Evolutionary conservation across 2,888 invertebrate genomes (phyloP), one percentile per base, ranked within the genome.

Genomic region (Xestia rhomboidea): DNA sequence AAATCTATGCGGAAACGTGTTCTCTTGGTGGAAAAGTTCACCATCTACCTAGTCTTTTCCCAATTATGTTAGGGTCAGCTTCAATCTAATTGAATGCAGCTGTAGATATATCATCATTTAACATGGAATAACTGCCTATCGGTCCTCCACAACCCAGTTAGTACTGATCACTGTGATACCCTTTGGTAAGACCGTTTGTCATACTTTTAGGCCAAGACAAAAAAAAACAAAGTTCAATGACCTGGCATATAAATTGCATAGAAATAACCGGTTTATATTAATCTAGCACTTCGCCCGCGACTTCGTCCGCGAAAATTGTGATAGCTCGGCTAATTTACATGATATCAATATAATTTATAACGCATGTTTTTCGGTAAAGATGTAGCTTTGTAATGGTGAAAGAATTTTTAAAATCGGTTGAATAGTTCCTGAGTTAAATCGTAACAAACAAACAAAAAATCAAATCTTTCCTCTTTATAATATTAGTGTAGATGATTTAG

Each of bases 161-260:
- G 24, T 24, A 24, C 24, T 24, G 51, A 0, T 6, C 1, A 46
- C 5, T 46, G 18, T 18, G 46, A 18, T 18, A 46, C 46, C 46
- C 4, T 18, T 46, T 46, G 10, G 10, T 51, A 51, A 49, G 24
- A 51, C 24, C 24, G 51, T 8, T 51, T 51, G 8, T 51, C 51
- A 24, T 8, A 24, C 24, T 51, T 51, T 51, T 6, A 5, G 54
- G n/a, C 11, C n/a, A 54, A 54, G n/a, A n/a, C 4, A 68, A n/a
- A 27, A 30, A 41, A 66, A 30, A 3, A 18, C n/a, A 64, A 15
- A 63, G 70, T 24, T 63, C 70, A 44, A 63, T 30, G 63, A 70
- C 2, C 41, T 44, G 15, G 41, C 3, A 5, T 21, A 21, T 2
- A 57, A 69, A 21, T 27, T 13, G 51, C 4, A 21, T 57, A 15